A percentile compares a stretch with the other conserved stretches of the same genome.
These are phyloP conservation scores for Ictalurus punctatus DNA, from an alignment of 2,113 vertebrate genomes.

Conservation along the genomic window DNA sequence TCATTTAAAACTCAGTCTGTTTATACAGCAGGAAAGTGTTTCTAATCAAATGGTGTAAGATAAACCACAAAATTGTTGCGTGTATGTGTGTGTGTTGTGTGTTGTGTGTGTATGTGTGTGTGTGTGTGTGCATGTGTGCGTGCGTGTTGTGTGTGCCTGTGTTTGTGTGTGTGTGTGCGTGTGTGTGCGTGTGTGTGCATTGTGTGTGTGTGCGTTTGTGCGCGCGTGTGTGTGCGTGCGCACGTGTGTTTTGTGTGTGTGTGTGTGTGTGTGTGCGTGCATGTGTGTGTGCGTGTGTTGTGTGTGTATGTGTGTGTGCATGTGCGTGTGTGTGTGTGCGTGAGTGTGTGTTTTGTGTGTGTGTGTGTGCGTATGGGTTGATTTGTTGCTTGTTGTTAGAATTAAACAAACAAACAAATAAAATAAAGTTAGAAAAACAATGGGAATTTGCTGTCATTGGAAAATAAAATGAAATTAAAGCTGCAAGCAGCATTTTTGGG, in stretches of 20 bases:
- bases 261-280: background rate
- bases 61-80: too few relatives aligned
- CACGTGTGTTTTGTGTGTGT: background rate
- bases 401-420: background rate
- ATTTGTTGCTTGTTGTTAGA: too few relatives aligned
- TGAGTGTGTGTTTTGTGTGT: background rate
- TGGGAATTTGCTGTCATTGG: background rate
- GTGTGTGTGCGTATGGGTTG: background rate
- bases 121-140: background rate
- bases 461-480: too few relatives aligned
- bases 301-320: slow-evolving; percentile 1
- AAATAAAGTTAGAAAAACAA: background rate
- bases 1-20: too few relatives aligned
- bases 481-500: too few relatives aligned
- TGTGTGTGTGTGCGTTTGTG: background rate
- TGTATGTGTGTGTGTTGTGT: background rate
- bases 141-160: background rate
- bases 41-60: too few relatives aligned
- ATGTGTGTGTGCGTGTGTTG: background rate
- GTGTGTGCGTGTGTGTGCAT: background rate
- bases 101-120: slow-evolving; percentile 5
- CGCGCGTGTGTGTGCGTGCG: background rate
- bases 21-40: too few relatives aligned
- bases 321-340: background rate
- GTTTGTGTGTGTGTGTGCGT: background rate